Evolutionary conservation across 1,140 invertebrate species (phyloP).

Genomic region (Manduca sexta): DNA sequence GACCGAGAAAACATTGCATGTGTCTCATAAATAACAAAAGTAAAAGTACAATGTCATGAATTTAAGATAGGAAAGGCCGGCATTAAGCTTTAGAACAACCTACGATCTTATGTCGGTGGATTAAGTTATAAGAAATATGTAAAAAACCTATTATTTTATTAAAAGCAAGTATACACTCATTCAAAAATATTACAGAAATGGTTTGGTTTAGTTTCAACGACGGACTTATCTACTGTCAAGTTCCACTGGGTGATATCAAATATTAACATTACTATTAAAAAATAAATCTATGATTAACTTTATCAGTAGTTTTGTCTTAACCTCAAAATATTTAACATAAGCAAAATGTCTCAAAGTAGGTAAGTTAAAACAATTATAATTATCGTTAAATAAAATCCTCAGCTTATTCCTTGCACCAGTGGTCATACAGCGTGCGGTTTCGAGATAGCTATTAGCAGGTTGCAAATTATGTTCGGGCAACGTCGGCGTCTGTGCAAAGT

Average conservation of each 20-base stretch:
- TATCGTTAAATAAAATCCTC: background rate
- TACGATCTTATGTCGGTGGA: slow-evolving; percentile 13
- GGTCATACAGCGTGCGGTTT: slow-evolving; percentile 20
- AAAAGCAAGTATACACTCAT: no score
- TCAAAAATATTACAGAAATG: no score
- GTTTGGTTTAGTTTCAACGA: no score
- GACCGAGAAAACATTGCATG: background rate
- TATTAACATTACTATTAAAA: no score
- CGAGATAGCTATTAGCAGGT: slow-evolving; percentile 50
- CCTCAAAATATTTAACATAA: no score
- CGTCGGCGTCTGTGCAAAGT: slow-evolving; percentile 14
- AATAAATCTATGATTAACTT: no score
- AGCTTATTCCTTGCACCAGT: slow-evolving; percentile 1
- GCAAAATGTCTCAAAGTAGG: no score
- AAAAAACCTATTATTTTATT: no score
- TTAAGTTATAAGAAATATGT: slow-evolving; percentile 4
- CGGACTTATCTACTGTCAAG: no score
- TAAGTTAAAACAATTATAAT: no score
- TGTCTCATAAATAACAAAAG: slow-evolving; percentile 20
- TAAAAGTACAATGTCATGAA: slow-evolving; percentile 18
- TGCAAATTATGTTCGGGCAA: slow-evolving; percentile 46
- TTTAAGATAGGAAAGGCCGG: slow-evolving; percentile 19
- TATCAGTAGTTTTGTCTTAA: no score
- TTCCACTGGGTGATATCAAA: no score
- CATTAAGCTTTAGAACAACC: slow-evolving; percentile 18